Evolutionary conservation across 1,140 invertebrate genomes (phyloP).

Genomic region (Tetramorium simillimum): DNA sequence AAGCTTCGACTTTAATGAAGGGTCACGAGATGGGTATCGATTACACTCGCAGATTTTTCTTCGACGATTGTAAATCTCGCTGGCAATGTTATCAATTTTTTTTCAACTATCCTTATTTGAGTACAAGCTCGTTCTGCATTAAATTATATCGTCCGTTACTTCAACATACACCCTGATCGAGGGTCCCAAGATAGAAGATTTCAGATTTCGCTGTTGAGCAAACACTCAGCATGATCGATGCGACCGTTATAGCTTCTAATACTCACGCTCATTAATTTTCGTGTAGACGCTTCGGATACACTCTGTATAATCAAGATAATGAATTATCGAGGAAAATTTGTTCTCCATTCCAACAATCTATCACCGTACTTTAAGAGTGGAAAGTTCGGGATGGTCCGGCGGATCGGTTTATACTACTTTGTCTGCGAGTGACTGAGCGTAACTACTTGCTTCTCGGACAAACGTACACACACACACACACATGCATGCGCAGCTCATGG

Average conservation of each 20-base stretch:
- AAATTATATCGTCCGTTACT: not conserved
- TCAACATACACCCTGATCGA: not conserved
- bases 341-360: conserved; percentile 39
- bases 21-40: not conserved
- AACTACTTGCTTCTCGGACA: conserved; percentile 36
- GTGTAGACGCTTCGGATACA: conserved; percentile 30
- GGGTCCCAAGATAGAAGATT: not conserved
- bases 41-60: conserved; percentile 15
- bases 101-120: not conserved
- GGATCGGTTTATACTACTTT: conserved; percentile 44
- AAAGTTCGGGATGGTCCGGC: conserved; percentile 16
- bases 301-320: conserved; percentile 47
- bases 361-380: conserved; percentile 26
- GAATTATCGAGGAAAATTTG: conserved; percentile 40
- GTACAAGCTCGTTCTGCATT: not conserved
- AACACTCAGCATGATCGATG: conserved; percentile 24
- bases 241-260: not conserved
- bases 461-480: not conserved
- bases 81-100: not conserved
- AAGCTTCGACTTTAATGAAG: conserved; percentile 38
- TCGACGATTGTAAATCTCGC: not conserved
- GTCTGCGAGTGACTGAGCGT: conserved; percentile 38
- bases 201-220: not conserved
- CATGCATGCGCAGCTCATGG: not conserved
- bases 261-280: conserved; percentile 39